Evolutionary conservation across 2,888 invertebrate species (phyloP).

Genomic region (Calliopum simillimum): DNA sequence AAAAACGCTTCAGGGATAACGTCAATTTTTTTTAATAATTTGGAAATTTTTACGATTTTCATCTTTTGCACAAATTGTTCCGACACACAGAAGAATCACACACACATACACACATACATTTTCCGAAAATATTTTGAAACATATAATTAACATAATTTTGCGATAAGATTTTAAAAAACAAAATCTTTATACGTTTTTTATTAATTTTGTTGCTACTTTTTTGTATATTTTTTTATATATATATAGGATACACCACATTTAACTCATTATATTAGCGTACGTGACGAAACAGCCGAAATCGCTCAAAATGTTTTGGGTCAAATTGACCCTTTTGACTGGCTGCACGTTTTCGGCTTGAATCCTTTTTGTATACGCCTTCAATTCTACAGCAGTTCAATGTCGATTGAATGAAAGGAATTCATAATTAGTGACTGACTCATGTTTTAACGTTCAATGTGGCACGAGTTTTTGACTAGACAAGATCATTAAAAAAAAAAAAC

Average conservation of each 20-base stretch:
- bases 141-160: constrained; percentile 33
- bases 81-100: background rate
- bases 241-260: too few relatives aligned
- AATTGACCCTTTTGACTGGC: background rate
- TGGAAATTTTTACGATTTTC: constrained; percentile 31
- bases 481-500: too few relatives aligned
- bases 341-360: constrained; percentile 12
- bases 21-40: constrained; percentile 20
- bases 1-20: constrained; percentile 13
- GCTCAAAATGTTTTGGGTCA: background rate
- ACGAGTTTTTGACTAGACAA: too few relatives aligned
- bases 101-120: constrained; percentile 17
- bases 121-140: constrained; percentile 26
- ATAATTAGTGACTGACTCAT: constrained; percentile 23
- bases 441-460: too few relatives aligned
- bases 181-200: too few relatives aligned
- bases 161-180: constrained; percentile 19
- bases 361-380: constrained; percentile 15
- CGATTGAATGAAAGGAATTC: constrained; percentile 17
- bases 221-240: too few relatives aligned
- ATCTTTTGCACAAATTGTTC: constrained; percentile 20
- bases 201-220: too few relatives aligned
- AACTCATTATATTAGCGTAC: background rate
- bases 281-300: constrained; percentile 10
- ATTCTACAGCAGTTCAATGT: constrained; percentile 3